Percentiles rank a stretch among this genome's conserved stretches.
Evolutionary conservation across 2,888 invertebrate species (phyloP).

Genomic region (Himalopsyche japonica): DNA sequence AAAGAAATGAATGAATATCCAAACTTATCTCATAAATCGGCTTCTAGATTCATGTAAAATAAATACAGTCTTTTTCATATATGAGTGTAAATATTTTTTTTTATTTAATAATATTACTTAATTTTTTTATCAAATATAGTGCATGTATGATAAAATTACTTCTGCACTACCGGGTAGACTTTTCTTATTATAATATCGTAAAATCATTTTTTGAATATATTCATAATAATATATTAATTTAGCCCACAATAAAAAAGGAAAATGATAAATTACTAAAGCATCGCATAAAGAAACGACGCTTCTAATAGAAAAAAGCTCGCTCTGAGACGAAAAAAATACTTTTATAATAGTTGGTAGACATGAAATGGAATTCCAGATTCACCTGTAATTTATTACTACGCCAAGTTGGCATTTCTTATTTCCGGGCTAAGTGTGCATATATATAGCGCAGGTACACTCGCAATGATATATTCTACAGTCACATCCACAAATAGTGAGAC

Average conservation of each 20-base stretch:
- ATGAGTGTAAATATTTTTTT: too few relatives aligned
- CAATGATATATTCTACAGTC: not conserved
- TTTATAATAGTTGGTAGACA: constrained; percentile 12
- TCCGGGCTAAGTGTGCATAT: constrained; percentile 5
- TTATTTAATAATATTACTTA: too few relatives aligned
- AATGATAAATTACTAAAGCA: not conserved
- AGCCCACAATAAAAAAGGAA: not conserved
- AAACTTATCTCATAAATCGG: too few relatives aligned
- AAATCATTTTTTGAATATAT: not conserved
- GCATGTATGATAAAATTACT: not conserved
- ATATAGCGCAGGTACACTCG: not conserved
- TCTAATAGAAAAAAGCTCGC: constrained; percentile 7
- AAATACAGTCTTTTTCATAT: too few relatives aligned
- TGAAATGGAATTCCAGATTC: constrained; percentile 17
- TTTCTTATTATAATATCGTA: not conserved
- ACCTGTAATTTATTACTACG: constrained; percentile 14
- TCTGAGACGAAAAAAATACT: not conserved
- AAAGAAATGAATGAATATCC: too few relatives aligned
- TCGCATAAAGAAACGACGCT: constrained; percentile 1
- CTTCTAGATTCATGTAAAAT: too few relatives aligned
- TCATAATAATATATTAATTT: not conserved
- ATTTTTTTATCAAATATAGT: not conserved
- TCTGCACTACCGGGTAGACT: not conserved
- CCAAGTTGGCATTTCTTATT: constrained; percentile 4
- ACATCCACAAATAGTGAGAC: not conserved